Evolutionary conservation across 1,140 invertebrate genomes (phyloP), one percentile per base, ranked within the genome.

Genomic region (Drosophila rufa): DNA sequence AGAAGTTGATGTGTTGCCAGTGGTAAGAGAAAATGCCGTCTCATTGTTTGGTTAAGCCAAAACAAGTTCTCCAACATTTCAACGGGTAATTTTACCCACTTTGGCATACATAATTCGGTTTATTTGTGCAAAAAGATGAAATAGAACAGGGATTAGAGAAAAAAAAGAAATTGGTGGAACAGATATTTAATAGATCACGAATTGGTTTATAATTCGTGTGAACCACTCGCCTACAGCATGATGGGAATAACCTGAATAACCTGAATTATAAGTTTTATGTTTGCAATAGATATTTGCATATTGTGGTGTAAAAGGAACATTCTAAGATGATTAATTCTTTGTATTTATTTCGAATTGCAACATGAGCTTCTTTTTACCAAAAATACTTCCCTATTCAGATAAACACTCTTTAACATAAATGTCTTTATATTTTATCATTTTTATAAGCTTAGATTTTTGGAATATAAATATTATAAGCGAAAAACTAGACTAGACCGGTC

Each of bases 21-120:
- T 19, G 12, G 12, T 17, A 38, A 40, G 36, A 50, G n/a, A 71
- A 50, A 17, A 27, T 61, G 9, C n/a, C 43, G 33, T n/a, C 12
- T 27, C 30, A 46, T 27, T 15, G 47, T 19, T 19, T 33, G 19
- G 11, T 14, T 22, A 36, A 15, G 36, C 14, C 17, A 67, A 67
- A 78, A 56, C 48, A 69, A 56, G 53, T 71, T 50, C 12, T 19
- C 5, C 45, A 33, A 48, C 36, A 56, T 68, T 70, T 36, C 19
- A n/a, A 9, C 3, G 9, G 4, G 1, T 42, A 4, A 27, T 12
- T 25, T 27, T 40, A 40, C 7, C n/a, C 4, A 53, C 12, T 17
- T 14, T 8, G 2, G 0, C 6, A 38, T 12, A 1, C 15, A 42
- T 30, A n/a, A 33, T 14, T 42, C 14, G 15, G 2, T 2, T 30